Evolutionary conservation across 2,797 vertebrate genomes (phyloP).

Genomic region (Phataginus tetradactyla): DNA sequence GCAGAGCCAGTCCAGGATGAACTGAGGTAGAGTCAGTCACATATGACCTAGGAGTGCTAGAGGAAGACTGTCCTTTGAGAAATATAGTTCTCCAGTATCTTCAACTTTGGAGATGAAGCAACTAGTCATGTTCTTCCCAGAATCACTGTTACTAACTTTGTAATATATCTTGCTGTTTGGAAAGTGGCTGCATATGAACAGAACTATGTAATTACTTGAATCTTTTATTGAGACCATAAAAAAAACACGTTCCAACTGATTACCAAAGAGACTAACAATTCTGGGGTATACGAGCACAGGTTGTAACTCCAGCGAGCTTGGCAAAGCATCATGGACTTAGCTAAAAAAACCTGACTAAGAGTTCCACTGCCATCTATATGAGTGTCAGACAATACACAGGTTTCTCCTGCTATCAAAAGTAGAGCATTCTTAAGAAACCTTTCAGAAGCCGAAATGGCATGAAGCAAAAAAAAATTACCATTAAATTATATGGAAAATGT

Average conservation of each 20-base stretch:
- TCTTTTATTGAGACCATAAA: slow-evolving; percentile 56
- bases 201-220: slow-evolving; percentile 39
- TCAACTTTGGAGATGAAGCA: not conserved
- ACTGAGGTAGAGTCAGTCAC: not conserved
- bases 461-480: not conserved
- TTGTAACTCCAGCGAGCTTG: not conserved
- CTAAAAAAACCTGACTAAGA: not conserved
- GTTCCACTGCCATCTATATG: not conserved
- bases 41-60: not conserved
- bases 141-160: slow-evolving; percentile 30
- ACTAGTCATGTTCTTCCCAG: slow-evolving; percentile 1
- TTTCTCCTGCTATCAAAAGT: not conserved
- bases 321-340: not conserved
- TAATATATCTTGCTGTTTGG: not conserved
- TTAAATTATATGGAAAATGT: not conserved
- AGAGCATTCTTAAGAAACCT: not conserved
- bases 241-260: slow-evolving; percentile 54
- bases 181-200: slow-evolving; percentile 18
- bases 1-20: not conserved
- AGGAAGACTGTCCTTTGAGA: not conserved
- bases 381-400: not conserved
- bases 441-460: not conserved
- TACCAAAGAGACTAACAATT: slow-evolving; percentile 47
- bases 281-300: not conserved
- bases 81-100: not conserved